Conservation (phyloP, 2,888 invertebrate species). For the Ectemnius lituratus region DNA sequence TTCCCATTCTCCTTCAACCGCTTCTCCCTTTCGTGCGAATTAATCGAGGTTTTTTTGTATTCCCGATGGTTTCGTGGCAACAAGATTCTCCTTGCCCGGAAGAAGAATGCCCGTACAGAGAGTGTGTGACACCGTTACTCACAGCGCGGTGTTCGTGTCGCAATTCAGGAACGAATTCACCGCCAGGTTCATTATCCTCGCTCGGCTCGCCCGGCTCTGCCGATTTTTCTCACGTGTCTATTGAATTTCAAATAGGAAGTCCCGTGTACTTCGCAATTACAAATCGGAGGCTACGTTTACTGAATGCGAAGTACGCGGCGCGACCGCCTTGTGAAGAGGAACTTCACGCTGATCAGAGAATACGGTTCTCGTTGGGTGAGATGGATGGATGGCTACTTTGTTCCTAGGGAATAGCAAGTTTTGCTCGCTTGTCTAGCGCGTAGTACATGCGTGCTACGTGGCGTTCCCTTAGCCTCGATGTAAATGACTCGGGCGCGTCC, state of each 20-base stretch:
- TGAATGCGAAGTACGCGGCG: not conserved
- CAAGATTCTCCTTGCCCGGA: no score
- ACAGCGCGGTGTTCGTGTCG: not conserved
- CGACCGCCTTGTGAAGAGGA: not conserved
- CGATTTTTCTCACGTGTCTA: slow-evolving; percentile 3
- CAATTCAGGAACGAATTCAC: slow-evolving; percentile 2
- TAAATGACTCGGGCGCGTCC: slow-evolving; percentile 6
- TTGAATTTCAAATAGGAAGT: slow-evolving; percentile 9
- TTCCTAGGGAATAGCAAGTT: not conserved
- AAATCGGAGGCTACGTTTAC: not conserved
- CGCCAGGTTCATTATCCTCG: slow-evolving; percentile 7
- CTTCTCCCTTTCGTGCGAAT: not conserved
- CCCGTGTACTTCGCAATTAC: slow-evolving; percentile 4
- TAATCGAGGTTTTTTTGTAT: slow-evolving; percentile 10
- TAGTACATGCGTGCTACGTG: not conserved
- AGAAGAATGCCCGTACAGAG: not conserved
- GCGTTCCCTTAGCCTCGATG: not conserved
- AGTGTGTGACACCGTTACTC: slow-evolving; percentile 6
- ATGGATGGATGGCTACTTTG: not conserved
- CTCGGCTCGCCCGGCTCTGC: not conserved
- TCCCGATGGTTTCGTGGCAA: not conserved
- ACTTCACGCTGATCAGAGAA: not conserved
- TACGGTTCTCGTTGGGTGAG: not conserved
- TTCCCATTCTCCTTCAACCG: no score
- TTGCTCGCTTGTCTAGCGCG: not conserved